Percentiles rank a stretch among this genome's conserved stretches.
phyloP scores from a whole-genome alignment of 2,113 vertebrate genomes.

The Pelmatolapia mariae region DNA sequence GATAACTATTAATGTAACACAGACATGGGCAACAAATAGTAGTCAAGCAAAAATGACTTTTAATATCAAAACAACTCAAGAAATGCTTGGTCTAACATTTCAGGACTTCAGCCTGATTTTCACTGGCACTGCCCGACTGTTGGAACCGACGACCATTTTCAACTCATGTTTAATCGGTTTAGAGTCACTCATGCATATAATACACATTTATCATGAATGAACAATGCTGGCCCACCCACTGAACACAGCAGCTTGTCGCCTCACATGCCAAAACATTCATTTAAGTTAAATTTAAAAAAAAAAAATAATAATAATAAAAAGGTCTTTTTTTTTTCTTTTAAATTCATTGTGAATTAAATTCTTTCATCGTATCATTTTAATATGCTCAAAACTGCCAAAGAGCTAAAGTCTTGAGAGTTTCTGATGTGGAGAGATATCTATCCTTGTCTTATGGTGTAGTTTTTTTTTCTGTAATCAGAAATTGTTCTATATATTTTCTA shows the following conservation, averaged over 20 bases:
- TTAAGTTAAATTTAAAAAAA: constrained; percentile 1
- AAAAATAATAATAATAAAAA: background rate
- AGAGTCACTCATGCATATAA: constrained; percentile 28
- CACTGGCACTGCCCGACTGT: background rate
- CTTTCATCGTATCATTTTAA: background rate
- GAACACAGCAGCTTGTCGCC: background rate
- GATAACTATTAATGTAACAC: background rate
- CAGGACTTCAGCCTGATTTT: constrained; percentile 1
- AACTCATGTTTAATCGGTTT: constrained; percentile 36
- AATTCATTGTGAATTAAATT: background rate
- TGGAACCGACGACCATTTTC: constrained; percentile 6
- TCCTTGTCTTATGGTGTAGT: background rate
- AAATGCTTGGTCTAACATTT: constrained; percentile 17
- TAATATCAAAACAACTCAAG: constrained; percentile 16
- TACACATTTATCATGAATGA: constrained; percentile 55
- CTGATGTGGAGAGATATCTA: background rate
- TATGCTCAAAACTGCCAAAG: background rate
- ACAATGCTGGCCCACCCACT: constrained; percentile 40
- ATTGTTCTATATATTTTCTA: background rate
- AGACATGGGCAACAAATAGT: background rate
- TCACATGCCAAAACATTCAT: constrained; percentile 19
- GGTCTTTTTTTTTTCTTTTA: background rate
- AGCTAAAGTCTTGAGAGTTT: background rate
- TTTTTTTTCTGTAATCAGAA: background rate
- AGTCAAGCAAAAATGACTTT: background rate